Evolutionary conservation across 2,113 vertebrate genomes (phyloP).

Genomic region (Siphamia tubifer): DNA sequence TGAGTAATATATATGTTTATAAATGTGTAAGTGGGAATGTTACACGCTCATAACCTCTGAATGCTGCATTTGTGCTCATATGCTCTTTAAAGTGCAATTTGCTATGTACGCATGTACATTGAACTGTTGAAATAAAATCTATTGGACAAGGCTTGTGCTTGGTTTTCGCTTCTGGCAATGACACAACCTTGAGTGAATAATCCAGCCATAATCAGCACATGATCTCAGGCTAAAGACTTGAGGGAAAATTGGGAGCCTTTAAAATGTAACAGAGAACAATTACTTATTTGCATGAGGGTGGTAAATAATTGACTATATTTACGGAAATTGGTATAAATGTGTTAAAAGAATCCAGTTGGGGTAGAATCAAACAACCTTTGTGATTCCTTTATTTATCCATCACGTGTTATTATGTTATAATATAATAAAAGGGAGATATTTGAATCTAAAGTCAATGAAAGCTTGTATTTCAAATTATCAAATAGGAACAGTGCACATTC

Average conservation of each 20-base stretch:
- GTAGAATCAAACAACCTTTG: conserved; percentile 9
- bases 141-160: conserved; percentile 64
- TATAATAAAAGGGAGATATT: conserved; percentile 20
- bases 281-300: conserved; percentile 42
- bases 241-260: conserved; percentile 50
- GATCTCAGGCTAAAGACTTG: conserved; percentile 50
- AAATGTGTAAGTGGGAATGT: not conserved
- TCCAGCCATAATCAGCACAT: conserved; percentile 57
- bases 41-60: not conserved
- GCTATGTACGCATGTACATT: conserved; percentile 33
- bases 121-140: conserved; percentile 65
- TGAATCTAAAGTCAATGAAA: conserved; percentile 14
- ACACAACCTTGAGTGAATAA: conserved; percentile 77
- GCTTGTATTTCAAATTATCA: not conserved
- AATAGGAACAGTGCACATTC: conserved; percentile 2
- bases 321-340: conserved; percentile 11
- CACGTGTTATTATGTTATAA: conserved; percentile 8
- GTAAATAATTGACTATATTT: conserved; percentile 35
- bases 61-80: conserved; percentile 5
- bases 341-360: not conserved
- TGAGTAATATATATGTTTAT: too few species aligned
- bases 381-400: not conserved
- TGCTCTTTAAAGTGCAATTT: conserved; percentile 52
- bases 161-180: conserved; percentile 65
- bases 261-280: conserved; percentile 62